Evolutionary conservation across 2,888 invertebrate species (phyloP), one percentile per base, ranked within the genome.

Genomic region (Plagodis pulveraria): DNA sequence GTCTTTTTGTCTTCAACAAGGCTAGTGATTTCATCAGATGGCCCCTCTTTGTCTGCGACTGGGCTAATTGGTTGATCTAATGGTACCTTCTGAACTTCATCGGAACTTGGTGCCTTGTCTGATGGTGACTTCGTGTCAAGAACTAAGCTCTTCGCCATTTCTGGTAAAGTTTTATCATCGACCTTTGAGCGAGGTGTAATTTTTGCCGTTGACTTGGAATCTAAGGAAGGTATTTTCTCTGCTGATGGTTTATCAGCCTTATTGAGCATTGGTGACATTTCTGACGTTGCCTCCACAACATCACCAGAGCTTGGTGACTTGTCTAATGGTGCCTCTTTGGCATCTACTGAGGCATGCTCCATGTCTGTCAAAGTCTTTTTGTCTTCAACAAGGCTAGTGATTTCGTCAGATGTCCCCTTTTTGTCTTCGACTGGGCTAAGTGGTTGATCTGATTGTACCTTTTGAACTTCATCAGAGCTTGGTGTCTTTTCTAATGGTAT

Each of bases 1-100:
- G 4, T 22, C 1, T 22, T 22, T 22, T 22, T 4, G 4, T 22
- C 22, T 22, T 22, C 22, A 22, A 22, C 22, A 22, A 22, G 22
- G 22, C 22, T 22, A 22, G 22, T 4, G 4, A 4, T 22, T 4
- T 22, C 22, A 4, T 22, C 22, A 22, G 4, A 22, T 22, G 22
- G 4, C 22, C 22, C 22, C 22, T 22, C 4, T 22, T 22, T 22
- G 4, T 22, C 22, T 22, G 1, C 22, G 4, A 4, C 22, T 22
- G 22, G 22, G 22, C 22, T 22, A 2, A n/a, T n/a, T n/a, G n/a
- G n/a, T n/a, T n/a, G n/a, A 0, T 6, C 34, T 5, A 0, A 60
- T 0, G 57, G 50, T 0, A 36, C 51, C 12, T 63, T 66, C 0
- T 64, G 56, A 22, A 11, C 35, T 12, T 58, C 42, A 5, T 40